Evolutionary conservation across 1,140 invertebrate genomes (phyloP), one percentile per base, ranked within the genome.

Genomic region (Parasteatoda tepidariorum): DNA sequence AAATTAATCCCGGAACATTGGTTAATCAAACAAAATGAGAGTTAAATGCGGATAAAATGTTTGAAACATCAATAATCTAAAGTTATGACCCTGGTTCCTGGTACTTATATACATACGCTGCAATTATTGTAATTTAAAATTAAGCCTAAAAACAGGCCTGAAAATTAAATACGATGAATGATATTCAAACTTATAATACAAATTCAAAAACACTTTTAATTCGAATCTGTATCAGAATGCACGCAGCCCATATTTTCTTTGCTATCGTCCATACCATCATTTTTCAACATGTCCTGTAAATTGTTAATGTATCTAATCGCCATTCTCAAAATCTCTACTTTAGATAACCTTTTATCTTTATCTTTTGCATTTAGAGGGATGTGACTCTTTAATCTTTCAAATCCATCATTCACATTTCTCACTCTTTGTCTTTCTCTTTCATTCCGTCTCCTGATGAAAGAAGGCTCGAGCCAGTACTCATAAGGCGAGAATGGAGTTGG

Each of bases 381-480:
- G 88, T 94, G 94, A 61, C 92, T 91, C 78, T 96, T 92, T 57
- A 98, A 91, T 78, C 91, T 90, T 85, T 96, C 94, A 84, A 98
- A 94, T 83, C 93, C 94, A 84, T 94, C 93, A 87, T 96, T 94
- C 61, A 98, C 92, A 82, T 95, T 95, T 48, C 93, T 92, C 11
- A 97, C 95, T 89, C 89, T 86, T 68, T 88, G 86, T 30, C 89
- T 71, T 83, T 90, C 89, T 9, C 89, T 86, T 82, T 90, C 89
- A 85, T 90, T 90, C 15, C 89, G 86, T 54, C 87, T 88, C 22
- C 81, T 54, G 3, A 85, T 85, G 18, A 90, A 90, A 11, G 83
- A 83, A 4, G 85, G 86, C 41, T 86, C 86, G 7, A 86, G 48
- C 82, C 84, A 86, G n/a, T 86, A 88, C 71, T 86, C 84, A 30